These are phyloP conservation scores for Eupsilia transversa DNA, from an alignment of 2,888 invertebrate genomes.

Conservation along the genomic window DNA sequence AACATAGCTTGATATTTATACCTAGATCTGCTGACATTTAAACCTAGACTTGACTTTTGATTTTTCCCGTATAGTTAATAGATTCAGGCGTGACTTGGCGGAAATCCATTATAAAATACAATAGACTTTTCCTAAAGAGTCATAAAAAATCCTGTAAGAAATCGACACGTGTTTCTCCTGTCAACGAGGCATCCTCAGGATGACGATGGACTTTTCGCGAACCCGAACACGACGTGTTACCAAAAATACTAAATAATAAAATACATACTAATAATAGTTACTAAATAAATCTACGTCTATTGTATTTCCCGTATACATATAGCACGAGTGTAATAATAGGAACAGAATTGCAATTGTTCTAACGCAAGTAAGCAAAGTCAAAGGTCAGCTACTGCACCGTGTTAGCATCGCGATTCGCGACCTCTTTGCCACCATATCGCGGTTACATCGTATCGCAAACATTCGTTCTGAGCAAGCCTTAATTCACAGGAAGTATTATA, in stretches of 20 bases:
- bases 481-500: constrained; percentile 42
- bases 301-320: no score
- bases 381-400: constrained; percentile 44
- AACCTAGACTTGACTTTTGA: background rate
- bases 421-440: constrained; percentile 31
- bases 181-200: no score
- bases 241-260: no score
- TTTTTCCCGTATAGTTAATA: background rate
- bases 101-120: no score
- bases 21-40: background rate
- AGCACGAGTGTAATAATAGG: constrained; percentile 16
- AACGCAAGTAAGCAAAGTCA: constrained; percentile 21
- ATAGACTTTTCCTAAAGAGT: no score
- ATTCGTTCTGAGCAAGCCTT: constrained; percentile 16
- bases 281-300: no score
- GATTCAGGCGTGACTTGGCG: no score
- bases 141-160: no score
- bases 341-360: constrained; percentile 26
- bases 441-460: background rate
- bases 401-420: constrained; percentile 27
- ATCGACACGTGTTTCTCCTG: no score
- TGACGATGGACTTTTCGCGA: no score
- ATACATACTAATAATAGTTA: no score
- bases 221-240: no score
- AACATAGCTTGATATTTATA: background rate